Evolutionary conservation across 2,797 vertebrate genomes (phyloP).

Genomic region (Naso thynnoides): DNA sequence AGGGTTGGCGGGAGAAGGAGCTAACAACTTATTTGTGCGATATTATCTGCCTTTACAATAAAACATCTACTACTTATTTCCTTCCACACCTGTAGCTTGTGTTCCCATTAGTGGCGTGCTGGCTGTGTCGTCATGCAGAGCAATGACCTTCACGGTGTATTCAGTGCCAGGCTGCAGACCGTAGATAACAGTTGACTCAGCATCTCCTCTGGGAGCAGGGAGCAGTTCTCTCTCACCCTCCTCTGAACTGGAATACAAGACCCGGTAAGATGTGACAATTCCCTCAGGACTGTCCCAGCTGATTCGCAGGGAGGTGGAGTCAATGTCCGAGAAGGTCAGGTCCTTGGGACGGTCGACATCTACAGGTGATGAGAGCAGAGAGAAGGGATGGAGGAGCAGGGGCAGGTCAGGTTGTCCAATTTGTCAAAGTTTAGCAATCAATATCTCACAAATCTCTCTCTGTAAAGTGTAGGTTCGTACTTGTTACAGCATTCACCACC

Average conservation of each 20-base stretch:
- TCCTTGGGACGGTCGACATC: slow-evolving; percentile 95
- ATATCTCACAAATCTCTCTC: background rate
- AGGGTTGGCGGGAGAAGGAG: background rate
- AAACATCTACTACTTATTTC: background rate
- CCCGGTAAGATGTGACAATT: slow-evolving; percentile 92
- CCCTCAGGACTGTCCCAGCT: slow-evolving; percentile 97
- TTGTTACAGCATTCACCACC: slow-evolving; percentile 90
- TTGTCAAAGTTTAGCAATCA: background rate
- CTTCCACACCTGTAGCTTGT: slow-evolving; percentile 93
- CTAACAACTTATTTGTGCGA: too few relatives aligned
- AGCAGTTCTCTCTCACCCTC: slow-evolving; percentile 94
- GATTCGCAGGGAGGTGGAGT: slow-evolving; percentile 95
- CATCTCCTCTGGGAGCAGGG: slow-evolving; percentile 90
- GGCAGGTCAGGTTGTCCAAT: background rate
- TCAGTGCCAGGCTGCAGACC: slow-evolving; percentile 96
- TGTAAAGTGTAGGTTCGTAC: slow-evolving; percentile 48
- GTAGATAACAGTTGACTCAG: slow-evolving; percentile 91
- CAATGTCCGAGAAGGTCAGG: slow-evolving; percentile 94
- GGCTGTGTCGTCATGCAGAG: slow-evolving; percentile 92
- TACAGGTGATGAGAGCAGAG: slow-evolving; percentile 59
- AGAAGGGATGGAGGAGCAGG: too few relatives aligned
- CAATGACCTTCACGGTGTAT: slow-evolving; percentile 97
- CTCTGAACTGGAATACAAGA: slow-evolving; percentile 93
- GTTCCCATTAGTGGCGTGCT: slow-evolving; percentile 93
- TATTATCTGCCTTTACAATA: background rate